Evolutionary conservation across 2,113 vertebrate species (phyloP).

Genomic region (Eulacestoma nigropectus): DNA sequence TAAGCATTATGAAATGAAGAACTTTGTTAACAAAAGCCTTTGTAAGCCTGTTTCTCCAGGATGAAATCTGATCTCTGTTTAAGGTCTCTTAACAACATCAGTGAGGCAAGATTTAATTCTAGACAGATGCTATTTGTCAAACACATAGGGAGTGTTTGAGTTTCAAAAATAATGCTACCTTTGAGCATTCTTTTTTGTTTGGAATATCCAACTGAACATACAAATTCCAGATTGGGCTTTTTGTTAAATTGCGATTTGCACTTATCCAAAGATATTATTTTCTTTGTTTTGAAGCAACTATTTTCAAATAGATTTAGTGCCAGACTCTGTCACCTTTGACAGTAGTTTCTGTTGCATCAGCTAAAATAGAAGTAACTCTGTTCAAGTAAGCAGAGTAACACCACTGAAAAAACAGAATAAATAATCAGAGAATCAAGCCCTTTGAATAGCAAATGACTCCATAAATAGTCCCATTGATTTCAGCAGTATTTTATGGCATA

Average conservation of each 20-base stretch:
- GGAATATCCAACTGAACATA: neutral
- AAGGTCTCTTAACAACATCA: neutral
- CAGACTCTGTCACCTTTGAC: conserved; percentile 40
- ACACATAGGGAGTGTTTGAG: neutral
- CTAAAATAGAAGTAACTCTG: conserved; percentile 54
- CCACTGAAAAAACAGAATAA: conserved; percentile 48
- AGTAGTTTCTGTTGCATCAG: conserved; percentile 20
- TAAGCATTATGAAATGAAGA: neutral
- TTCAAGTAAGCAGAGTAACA: conserved; percentile 49
- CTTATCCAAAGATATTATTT: conserved; percentile 3
- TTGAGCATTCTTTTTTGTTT: conserved; percentile 8
- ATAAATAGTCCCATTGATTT: conserved; percentile 64
- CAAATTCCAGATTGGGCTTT: neutral
- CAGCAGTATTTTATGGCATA: conserved; percentile 33
- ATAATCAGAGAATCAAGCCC: conserved; percentile 60
- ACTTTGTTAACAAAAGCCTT: neutral
- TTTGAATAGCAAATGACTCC: conserved; percentile 59
- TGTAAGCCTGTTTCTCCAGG: neutral
- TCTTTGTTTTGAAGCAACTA: conserved; percentile 34
- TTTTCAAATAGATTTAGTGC: conserved; percentile 1
- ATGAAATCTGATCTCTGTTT: conserved; percentile 8
- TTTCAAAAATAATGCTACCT: conserved; percentile 15
- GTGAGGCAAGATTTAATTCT: neutral
- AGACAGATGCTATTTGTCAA: conserved; percentile 27
- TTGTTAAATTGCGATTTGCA: neutral